Base-by-base conservation (phyloP, 2,797 vertebrate genomes). In the Loris lydekkerianus region DNA sequence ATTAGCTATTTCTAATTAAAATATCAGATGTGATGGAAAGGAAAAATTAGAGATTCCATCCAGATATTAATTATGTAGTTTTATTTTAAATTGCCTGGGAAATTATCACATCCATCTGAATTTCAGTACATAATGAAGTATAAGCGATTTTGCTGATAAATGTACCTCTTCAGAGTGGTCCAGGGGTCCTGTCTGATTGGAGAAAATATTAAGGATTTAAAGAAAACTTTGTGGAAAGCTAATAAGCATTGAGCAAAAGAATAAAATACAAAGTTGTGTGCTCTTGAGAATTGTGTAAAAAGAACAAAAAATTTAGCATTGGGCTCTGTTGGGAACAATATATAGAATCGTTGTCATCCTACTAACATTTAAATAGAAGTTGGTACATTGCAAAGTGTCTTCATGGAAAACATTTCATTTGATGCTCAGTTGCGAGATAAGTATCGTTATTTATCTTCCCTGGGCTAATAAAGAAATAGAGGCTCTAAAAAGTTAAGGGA, bases 1-100 rank as follows among this genome's bases (percentile, higher is more conserved):
- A 73, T 77, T 84, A 86, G 9, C 75, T 61, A 56, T 90, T 88
- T 94, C 37, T 92, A 91, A 88, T 95, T 80, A 67, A 73, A 80
- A 77, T 90, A 63, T 86, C 29, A 86, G 20, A 25, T 20, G 34
- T 93, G 23, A 86, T 91, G 43, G 15, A 95, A 85, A 88, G 31
- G 23, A 43, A 95, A 90, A 89, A 37, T 65, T 78, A 31, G 23
- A 1, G 6, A 88, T 60, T 89, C 29, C 10, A 65, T 61, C 25
- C 18, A 34, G 56, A 37, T 93, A 78, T 53, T 78, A 94, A 91
- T 86, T 81, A 73, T 21, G 3, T 58, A 60, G 14, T 75, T 91
- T 89, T 31, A 83, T 77, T 89, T 93, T 58, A 86, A 53, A 63
- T 56, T 76, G 5, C 34, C 34, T 69, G 21, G 1, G 2, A 21